Evolutionary conservation across 2,888 invertebrate species (phyloP).

Genomic region (Drosophila neutralis): DNA sequence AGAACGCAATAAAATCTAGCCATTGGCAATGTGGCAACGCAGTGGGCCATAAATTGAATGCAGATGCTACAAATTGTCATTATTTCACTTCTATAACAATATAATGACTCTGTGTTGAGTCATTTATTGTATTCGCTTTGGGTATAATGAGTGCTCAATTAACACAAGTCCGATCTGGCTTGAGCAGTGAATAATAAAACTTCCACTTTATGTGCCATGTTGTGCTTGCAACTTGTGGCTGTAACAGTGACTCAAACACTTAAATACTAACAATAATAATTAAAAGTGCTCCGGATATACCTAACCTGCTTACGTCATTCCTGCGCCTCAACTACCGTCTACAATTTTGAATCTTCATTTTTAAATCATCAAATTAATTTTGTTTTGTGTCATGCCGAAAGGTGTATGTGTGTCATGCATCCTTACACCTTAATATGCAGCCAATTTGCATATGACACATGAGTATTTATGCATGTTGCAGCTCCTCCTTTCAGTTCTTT

Average conservation of each 20-base stretch:
- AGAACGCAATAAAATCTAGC: slow-evolving; percentile 50
- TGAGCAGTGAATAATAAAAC: not conserved
- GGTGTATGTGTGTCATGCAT: slow-evolving; percentile 74
- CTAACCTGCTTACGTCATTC: slow-evolving; percentile 2
- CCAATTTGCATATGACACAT: slow-evolving; percentile 72
- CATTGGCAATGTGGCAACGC: slow-evolving; percentile 66
- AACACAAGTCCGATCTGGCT: not conserved
- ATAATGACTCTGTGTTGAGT: not conserved
- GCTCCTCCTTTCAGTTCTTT: not conserved
- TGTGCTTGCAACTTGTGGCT: not conserved
- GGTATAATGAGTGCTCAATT: slow-evolving; percentile 2
- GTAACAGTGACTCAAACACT: not conserved
- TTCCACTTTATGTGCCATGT: not conserved
- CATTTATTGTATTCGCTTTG: slow-evolving; percentile 11
- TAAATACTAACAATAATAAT: not conserved
- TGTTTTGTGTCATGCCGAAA: slow-evolving; percentile 67
- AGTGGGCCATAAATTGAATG: slow-evolving; percentile 75
- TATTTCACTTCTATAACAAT: slow-evolving; percentile 34
- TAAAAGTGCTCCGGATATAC: not conserved
- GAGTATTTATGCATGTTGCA: slow-evolving; percentile 53
- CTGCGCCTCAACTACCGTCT: not conserved
- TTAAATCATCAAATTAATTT: slow-evolving; percentile 38
- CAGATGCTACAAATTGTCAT: slow-evolving; percentile 75
- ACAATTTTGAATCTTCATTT: slow-evolving; percentile 12
- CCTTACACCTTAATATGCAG: slow-evolving; percentile 77